Conservation (phyloP, 2,113 vertebrate species). For the Ranitomeya imitator region DNA sequence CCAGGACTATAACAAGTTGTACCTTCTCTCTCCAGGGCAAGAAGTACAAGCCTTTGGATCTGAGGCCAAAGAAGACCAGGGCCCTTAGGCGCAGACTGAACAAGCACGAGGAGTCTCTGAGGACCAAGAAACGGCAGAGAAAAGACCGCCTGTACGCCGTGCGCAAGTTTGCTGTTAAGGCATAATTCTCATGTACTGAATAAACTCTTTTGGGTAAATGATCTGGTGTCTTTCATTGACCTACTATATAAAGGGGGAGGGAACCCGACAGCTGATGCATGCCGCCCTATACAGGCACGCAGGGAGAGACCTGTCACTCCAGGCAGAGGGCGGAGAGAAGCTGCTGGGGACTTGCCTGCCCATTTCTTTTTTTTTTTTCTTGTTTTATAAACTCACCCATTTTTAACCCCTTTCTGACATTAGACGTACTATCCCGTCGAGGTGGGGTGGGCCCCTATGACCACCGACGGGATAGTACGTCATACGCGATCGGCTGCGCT, state of each 20-base stretch:
- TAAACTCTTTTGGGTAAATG: slow-evolving; percentile 66
- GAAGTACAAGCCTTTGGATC: slow-evolving; percentile 96
- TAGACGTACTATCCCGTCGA: too few relatives aligned
- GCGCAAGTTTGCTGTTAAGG: slow-evolving; percentile 95
- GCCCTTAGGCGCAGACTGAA: slow-evolving; percentile 91
- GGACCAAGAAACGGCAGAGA: slow-evolving; percentile 93
- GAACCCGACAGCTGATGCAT: too few relatives aligned
- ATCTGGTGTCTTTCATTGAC: slow-evolving; percentile 46
- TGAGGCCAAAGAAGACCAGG: slow-evolving; percentile 96
- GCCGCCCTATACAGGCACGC: too few relatives aligned
- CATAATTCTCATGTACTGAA: slow-evolving; percentile 69
- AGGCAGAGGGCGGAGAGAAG: too few relatives aligned
- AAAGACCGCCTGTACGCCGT: slow-evolving; percentile 76
- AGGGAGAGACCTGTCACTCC: too few relatives aligned
- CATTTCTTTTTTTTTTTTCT: too few relatives aligned
- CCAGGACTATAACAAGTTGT: not conserved
- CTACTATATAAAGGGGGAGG: not conserved
- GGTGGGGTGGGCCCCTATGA: too few relatives aligned
- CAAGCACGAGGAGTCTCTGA: slow-evolving; percentile 88
- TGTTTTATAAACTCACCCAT: too few relatives aligned
- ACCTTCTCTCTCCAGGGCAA: slow-evolving; percentile 79
- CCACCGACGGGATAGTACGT: too few relatives aligned
- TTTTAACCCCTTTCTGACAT: too few relatives aligned
- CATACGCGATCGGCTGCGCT: too few relatives aligned
- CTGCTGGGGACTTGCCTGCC: too few relatives aligned